Evolutionary conservation across 2,888 invertebrate genomes (phyloP), one percentile per base, ranked within the genome.

Genomic region (Hypercompe scribonia): DNA sequence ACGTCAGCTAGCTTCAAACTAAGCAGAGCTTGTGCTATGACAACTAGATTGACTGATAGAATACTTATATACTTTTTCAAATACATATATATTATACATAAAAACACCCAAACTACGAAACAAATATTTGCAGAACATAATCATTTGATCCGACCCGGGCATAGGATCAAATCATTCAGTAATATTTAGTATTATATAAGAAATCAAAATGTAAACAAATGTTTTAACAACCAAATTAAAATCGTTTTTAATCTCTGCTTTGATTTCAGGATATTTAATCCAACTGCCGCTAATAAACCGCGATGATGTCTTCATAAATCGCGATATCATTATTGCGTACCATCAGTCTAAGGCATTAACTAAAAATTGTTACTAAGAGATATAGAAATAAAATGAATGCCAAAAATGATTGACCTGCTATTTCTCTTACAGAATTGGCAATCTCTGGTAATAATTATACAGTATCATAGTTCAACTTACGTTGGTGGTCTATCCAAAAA

Each of bases 341-440:
- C 86, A 86, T 87, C 85, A 88, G 85, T 89, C 86, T 83, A 72
- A 81, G 87, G 84, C 88, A 89, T 91, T 89, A 92, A 91, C 87
- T 90, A 80, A 78, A 85, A 86, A 88, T 87, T 88, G 83, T 83
- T 82, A 86, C 79, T 72, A 65, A 72, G n/a, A 66, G 65, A 71
- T 54, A 77, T 61, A 34, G 64, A 70, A 46, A 75, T 78, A 39
- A 77, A 79, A 72, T 72, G n/a, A 24, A 42, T 54, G 61, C 82
- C 76, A 78, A 24, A 61, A 28, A 10, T 34, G 4, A 50, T 13
- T 36, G 76, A 75, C n/a, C 74, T 70, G 2, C 68, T 68, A 21
- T 36, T 1, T 18, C 63, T 46, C 39, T 58, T 36, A 2, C 3
- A 34, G 54, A 76, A 68, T 42, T 21, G 1, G 33, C 68, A 11